Evolutionary conservation across 1,140 invertebrate genomes (phyloP), one percentile per base, ranked within the genome.

Genomic region (Drosophila ercepeae): DNA sequence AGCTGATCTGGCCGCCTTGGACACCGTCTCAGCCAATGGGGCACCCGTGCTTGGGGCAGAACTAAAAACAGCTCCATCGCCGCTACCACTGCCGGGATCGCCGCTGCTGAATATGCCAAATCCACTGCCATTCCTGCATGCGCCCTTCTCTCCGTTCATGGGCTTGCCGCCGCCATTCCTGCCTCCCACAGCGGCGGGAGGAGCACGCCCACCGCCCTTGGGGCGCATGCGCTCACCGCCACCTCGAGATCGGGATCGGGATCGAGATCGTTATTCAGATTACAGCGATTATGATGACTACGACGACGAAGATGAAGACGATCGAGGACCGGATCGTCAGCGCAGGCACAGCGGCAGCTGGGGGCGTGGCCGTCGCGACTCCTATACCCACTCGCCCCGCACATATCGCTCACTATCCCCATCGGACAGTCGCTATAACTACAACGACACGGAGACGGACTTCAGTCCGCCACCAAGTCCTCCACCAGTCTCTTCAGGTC

Each of bases 181-280:
- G 54, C 93, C 91, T 36, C 91, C 91, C 49, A 61, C 81, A 25
- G 64, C 25, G 2, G 60, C 36, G 18, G 93, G 93, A 14, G 93
- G 94, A 49, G 93, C 93, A 64, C 91, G 94, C 46, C 94, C 94
- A 13, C 93, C 94, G 21, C 94, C 94, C 8, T 72, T 95, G 18
- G 94, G 94, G 4, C 92, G 94, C 50, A 91, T 95, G 84, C 94
- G 94, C 4, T 95, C 94, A 3, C 94, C 94, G 2, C 94, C 94
- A 16, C 78, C 89, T 6, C 16, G 39, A 2, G 63, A 81, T 41
- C 60, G 72, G 4, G 61, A 76, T 29, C 60, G 72, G 4, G 61
- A 76, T 29, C 67, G 57, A 4, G 58, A 81, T 14, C 75, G 84
- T 36, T 88, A 83, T 50, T 79, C 82, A 11, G 75, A 89, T 27